These are phyloP conservation scores for Scophthalmus maximus DNA, from an alignment of 2,113 vertebrate species.

Conservation along the genomic window DNA sequence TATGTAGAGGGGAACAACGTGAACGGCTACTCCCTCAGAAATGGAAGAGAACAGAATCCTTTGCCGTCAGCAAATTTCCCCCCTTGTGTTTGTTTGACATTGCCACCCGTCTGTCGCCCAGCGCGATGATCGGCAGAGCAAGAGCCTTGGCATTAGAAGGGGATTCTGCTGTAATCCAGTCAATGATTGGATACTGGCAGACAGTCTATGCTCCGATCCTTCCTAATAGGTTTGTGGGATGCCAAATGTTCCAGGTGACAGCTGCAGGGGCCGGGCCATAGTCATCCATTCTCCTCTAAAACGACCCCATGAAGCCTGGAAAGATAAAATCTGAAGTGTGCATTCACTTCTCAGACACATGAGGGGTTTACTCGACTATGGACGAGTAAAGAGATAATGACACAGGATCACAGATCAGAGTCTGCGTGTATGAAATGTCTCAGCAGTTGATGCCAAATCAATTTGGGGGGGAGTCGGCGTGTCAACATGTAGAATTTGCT, in stretches of 20 bases:
- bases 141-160: constrained; percentile 65
- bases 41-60: not conserved
- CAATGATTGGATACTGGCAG: constrained; percentile 65
- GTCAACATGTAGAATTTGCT: not conserved
- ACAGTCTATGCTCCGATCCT: constrained; percentile 22
- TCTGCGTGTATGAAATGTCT: constrained; percentile 21
- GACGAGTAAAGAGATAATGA: constrained; percentile 28
- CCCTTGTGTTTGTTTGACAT: constrained; percentile 34
- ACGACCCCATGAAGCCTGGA: constrained; percentile 47
- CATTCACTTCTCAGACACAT: constrained; percentile 27
- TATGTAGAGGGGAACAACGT: not conserved
- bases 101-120: constrained; percentile 35
- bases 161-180: constrained; percentile 71
- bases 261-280: constrained; percentile 45
- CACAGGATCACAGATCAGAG: constrained; percentile 26
- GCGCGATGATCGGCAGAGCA: constrained; percentile 54
- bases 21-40: not conserved
- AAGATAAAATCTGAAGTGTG: constrained; percentile 33
- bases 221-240: constrained; percentile 37
- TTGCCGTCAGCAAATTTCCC: constrained; percentile 20
- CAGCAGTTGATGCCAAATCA: constrained; percentile 12
- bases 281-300: constrained; percentile 36
- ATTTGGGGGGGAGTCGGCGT: not conserved
- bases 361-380: constrained; percentile 32
- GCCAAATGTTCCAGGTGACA: constrained; percentile 73